These are phyloP conservation scores for Chiropotes sagulatus DNA, from an alignment of 2,797 vertebrate genomes.

Conservation along the genomic window DNA sequence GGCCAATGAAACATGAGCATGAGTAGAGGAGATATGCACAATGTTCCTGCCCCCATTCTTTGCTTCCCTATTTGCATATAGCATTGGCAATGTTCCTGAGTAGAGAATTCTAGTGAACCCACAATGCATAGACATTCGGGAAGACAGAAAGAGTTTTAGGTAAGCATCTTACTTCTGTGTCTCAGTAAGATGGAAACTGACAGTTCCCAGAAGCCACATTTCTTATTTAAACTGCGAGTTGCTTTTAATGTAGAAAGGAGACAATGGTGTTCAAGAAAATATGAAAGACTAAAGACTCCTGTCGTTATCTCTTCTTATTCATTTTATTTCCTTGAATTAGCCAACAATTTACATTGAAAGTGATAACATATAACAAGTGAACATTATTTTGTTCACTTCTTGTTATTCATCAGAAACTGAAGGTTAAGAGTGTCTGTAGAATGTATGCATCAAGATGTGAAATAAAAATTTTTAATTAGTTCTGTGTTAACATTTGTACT, in stretches of 20 bases:
- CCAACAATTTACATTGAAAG: neutral
- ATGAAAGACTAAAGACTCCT: neutral
- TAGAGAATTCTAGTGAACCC: neutral
- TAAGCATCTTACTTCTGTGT: neutral
- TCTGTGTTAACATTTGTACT: neutral
- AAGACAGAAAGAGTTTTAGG: no score
- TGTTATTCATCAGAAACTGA: neutral
- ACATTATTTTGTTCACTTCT: neutral
- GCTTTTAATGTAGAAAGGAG: neutral
- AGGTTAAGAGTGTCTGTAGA: neutral
- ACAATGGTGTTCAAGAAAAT: neutral
- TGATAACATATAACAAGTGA: neutral
- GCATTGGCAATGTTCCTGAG: neutral
- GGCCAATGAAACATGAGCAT: neutral
- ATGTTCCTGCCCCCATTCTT: neutral
- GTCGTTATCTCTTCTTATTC: neutral
- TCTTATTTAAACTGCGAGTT: neutral
- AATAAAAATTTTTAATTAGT: neutral
- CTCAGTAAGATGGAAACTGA: neutral
- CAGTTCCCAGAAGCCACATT: neutral
- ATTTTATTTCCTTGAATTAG: neutral
- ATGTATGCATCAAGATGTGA: neutral
- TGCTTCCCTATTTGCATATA: neutral
- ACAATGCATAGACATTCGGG: neutral
- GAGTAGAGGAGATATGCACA: no score